Evolutionary conservation across 2,113 vertebrate species (phyloP).

Genomic region (Dicaeum eximium): DNA sequence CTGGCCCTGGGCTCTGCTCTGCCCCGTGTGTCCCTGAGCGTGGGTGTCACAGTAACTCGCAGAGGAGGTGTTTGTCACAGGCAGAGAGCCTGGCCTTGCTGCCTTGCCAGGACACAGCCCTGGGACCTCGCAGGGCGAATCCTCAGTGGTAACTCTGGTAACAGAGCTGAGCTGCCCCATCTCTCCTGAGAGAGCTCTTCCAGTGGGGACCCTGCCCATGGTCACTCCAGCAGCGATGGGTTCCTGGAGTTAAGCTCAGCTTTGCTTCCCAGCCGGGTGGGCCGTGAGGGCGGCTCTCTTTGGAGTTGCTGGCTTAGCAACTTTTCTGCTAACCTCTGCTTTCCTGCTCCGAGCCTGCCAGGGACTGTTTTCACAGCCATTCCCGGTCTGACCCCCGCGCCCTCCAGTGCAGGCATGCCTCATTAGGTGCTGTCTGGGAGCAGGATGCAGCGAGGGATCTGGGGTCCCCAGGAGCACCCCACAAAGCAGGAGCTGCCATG

Average conservation of each 20-base stretch:
- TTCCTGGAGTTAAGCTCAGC: neutral
- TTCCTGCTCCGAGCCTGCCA: neutral
- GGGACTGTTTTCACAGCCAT: slow-evolving; percentile 27
- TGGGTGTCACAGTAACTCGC: neutral
- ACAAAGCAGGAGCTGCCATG: fast-evolving
- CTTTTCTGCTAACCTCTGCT: slow-evolving; percentile 60
- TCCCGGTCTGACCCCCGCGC: neutral
- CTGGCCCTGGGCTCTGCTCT: neutral
- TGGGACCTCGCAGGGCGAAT: neutral
- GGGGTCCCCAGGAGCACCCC: neutral
- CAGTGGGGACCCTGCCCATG: neutral
- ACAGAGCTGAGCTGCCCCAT: neutral
- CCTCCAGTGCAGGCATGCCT: neutral
- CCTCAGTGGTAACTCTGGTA: fast-evolving
- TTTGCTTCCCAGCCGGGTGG: neutral
- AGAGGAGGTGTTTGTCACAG: neutral
- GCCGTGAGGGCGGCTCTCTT: neutral
- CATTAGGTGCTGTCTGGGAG: neutral
- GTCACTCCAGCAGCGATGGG: fast-evolving
- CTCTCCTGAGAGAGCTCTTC: neutral
- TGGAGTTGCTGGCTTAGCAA: slow-evolving; percentile 21
- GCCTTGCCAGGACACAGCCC: neutral
- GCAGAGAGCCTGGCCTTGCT: neutral
- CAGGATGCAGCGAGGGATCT: fast-evolving
- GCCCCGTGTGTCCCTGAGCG: too few relatives aligned